A percentile compares a stretch with the other conserved stretches of the same genome.
These are phyloP conservation scores for Protonibea diacanthus DNA, from an alignment of 2,797 vertebrate genomes.

Conservation along the genomic window DNA sequence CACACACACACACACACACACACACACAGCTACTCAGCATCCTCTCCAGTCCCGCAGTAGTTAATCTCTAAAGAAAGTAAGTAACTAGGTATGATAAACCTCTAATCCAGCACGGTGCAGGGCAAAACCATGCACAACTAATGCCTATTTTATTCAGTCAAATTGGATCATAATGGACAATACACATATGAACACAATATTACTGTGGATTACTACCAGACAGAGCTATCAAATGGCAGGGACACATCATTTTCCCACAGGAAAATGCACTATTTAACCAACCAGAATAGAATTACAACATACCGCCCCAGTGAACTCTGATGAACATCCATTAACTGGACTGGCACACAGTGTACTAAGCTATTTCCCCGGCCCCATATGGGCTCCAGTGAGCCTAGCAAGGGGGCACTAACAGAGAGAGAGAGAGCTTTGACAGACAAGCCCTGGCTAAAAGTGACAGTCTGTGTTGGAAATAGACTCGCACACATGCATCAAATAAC, in stretches of 20 bases:
- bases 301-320: conserved; percentile 3
- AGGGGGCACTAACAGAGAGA: conserved; percentile 32
- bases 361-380: conserved; percentile 48
- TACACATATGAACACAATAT: not conserved
- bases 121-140: not conserved
- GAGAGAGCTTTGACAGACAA: conserved; percentile 68
- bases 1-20: not conserved
- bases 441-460: conserved; percentile 73
- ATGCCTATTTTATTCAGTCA: not conserved
- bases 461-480: conserved; percentile 70
- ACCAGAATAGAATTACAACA: conserved; percentile 45
- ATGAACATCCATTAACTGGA: conserved; percentile 56
- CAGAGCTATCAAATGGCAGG: conserved; percentile 19
- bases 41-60: conserved; percentile 24
- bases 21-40: conserved; percentile 34
- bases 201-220: not conserved
- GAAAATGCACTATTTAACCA: conserved; percentile 26
- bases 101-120: not conserved
- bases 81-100: conserved; percentile 25
- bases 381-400: conserved; percentile 42
- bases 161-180: not conserved
- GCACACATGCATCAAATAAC: conserved; percentile 54
- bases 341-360: conserved; percentile 42
- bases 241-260: conserved; percentile 11
- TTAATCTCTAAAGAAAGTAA: conserved; percentile 62